These are phyloP conservation scores for Scaptomyza pallida DNA, from an alignment of 1,140 invertebrate genomes.

Conservation along the genomic window DNA sequence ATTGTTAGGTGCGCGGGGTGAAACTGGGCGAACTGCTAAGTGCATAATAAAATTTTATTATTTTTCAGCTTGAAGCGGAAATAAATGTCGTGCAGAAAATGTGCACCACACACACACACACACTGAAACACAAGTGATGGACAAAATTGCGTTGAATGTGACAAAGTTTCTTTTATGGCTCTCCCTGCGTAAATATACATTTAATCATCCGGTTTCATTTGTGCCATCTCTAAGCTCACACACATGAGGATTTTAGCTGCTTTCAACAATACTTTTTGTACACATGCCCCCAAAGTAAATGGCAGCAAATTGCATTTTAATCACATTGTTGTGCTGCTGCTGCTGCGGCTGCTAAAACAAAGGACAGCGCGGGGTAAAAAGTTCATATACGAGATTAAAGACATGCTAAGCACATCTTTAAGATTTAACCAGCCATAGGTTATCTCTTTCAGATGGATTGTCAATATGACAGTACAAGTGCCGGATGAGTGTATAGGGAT, in stretches of 20 bases:
- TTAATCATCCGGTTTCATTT: conserved; percentile 1
- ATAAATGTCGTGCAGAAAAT: conserved; percentile 61
- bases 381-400: too few relatives aligned
- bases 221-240: neutral
- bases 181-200: too few relatives aligned
- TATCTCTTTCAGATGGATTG: neutral
- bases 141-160: too few relatives aligned
- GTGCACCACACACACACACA: conserved; percentile 28
- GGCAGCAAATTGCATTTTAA: conserved; percentile 79
- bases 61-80: conserved; percentile 62
- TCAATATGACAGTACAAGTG: neutral
- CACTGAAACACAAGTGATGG: too few relatives aligned
- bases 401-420: neutral
- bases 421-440: neutral
- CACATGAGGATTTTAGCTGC: neutral
- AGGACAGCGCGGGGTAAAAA: too few relatives aligned
- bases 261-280: conserved; percentile 27
- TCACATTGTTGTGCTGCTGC: conserved; percentile 77
- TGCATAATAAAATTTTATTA: conserved; percentile 79
- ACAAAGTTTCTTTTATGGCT: too few relatives aligned
- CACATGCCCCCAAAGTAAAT: conserved; percentile 64
- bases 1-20: conserved; percentile 27
- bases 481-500: conserved; percentile 5
- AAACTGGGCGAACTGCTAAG: conserved; percentile 59
- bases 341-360: too few relatives aligned